Percentiles rank a stretch among this genome's conserved stretches.
These are phyloP conservation scores for Agonum fuliginosum DNA, from an alignment of 2,888 invertebrate genomes.

Conservation along the genomic window DNA sequence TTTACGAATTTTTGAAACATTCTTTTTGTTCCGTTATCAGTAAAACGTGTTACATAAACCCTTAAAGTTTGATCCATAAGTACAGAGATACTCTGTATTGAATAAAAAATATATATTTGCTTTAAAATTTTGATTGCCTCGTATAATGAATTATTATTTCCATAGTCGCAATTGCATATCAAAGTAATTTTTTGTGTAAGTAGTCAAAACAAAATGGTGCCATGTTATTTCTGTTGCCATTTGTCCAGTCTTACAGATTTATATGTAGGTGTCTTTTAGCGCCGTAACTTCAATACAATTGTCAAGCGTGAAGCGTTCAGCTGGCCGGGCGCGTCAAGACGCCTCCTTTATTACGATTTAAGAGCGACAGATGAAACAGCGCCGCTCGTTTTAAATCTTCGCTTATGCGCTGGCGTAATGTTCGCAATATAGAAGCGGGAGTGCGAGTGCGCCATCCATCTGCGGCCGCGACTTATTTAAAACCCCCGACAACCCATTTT, in stretches of 20 bases:
- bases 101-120: too few species aligned
- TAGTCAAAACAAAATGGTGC: not conserved
- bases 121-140: too few species aligned
- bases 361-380: constrained; percentile 62
- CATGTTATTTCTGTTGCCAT: not conserved
- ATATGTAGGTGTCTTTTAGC: not conserved
- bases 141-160: too few species aligned
- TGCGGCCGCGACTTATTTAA: constrained; percentile 56
- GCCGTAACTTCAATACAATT: not conserved
- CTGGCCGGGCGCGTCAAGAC: constrained; percentile 25
- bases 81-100: too few species aligned
- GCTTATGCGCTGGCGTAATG: constrained; percentile 47
- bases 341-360: constrained; percentile 62
- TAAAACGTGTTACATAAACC: too few species aligned
- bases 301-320: not conserved
- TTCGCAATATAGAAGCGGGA: constrained; percentile 56
- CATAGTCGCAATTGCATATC: too few species aligned
- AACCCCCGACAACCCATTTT: constrained; percentile 59
- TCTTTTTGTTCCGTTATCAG: too few species aligned
- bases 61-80: too few species aligned
- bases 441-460: constrained; percentile 47
- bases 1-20: too few species aligned
- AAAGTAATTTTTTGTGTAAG: too few species aligned
- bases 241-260: too few species aligned
- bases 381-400: constrained; percentile 61